phyloP scores from a whole-genome alignment of 2,113 vertebrate genomes.

The Gallinago undulata region DNA sequence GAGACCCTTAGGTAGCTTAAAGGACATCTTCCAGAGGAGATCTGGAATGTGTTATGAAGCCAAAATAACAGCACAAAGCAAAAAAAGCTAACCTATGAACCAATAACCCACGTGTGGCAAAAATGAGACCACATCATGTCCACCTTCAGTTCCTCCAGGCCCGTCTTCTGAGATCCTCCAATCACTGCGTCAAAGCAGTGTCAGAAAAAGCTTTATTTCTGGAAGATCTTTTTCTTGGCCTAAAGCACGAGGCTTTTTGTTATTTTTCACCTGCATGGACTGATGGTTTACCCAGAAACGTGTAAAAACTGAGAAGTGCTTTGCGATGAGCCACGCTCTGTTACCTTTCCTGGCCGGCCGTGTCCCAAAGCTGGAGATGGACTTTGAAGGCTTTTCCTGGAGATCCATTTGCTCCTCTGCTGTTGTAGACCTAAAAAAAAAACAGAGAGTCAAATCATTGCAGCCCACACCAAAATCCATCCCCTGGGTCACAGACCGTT shows the following conservation, averaged over 20 bases:
- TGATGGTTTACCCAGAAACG: neutral
- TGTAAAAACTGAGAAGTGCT: neutral
- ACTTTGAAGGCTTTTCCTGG: conserved; percentile 91
- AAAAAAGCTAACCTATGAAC: neutral
- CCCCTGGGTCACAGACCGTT: accelerated
- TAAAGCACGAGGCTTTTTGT: neutral
- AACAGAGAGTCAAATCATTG: neutral
- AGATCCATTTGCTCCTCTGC: conserved; percentile 83
- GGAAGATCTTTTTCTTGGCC: too few species aligned
- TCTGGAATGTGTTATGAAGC: neutral
- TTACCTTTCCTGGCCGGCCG: conserved; percentile 95
- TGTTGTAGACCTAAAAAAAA: conserved; percentile 81
- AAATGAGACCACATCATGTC: neutral
- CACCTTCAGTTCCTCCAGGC: neutral
- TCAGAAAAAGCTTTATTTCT: neutral
- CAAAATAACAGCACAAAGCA: neutral
- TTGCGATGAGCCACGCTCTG: neutral
- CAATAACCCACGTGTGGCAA: neutral
- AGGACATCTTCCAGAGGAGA: neutral
- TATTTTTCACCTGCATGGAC: neutral
- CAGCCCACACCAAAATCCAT: neutral
- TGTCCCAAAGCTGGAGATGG: conserved; percentile 97
- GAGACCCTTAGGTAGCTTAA: too few species aligned
- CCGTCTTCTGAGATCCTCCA: neutral
- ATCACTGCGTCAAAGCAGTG: neutral